phyloP scores from a whole-genome alignment of 2,888 invertebrate species.

The Tachina lurida region DNA sequence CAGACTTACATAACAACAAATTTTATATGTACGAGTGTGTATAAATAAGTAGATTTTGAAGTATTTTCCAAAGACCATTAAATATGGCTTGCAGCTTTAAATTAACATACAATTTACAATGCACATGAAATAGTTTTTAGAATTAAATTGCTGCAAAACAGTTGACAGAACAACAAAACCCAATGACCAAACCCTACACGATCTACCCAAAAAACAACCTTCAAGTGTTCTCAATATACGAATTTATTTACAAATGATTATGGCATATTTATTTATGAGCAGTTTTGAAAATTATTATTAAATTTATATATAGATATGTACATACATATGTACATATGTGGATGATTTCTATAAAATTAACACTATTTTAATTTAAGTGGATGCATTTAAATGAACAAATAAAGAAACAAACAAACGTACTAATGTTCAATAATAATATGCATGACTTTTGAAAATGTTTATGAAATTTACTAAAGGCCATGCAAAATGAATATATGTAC shows the following conservation, averaged over 20 bases:
- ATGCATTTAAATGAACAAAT: background rate
- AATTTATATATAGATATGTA: slow-evolving; percentile 43
- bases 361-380: slow-evolving; percentile 52
- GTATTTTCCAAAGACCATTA: slow-evolving; percentile 32
- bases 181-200: background rate
- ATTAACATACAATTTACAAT: slow-evolving; percentile 45
- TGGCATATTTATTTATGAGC: slow-evolving; percentile 43
- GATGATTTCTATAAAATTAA: slow-evolving; percentile 51
- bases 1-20: background rate
- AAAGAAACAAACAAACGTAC: no score
- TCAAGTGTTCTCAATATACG: slow-evolving; percentile 33
- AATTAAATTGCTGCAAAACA: slow-evolving; percentile 35
- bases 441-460: background rate
- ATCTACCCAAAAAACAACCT: slow-evolving; percentile 20
- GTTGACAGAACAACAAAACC: background rate
- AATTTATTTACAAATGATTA: slow-evolving; percentile 41
- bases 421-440: no score
- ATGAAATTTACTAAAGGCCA: slow-evolving; percentile 26
- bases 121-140: slow-evolving; percentile 24
- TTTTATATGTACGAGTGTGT: slow-evolving; percentile 4
- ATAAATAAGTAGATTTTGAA: background rate
- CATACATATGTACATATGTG: background rate
- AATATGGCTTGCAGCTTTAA: slow-evolving; percentile 44
- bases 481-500: background rate
- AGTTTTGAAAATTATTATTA: slow-evolving; percentile 46